Percentiles rank a stretch among this genome's conserved stretches.
phyloP scores from a whole-genome alignment of 2,113 vertebrate genomes.

The Seriola rivoliana region DNA sequence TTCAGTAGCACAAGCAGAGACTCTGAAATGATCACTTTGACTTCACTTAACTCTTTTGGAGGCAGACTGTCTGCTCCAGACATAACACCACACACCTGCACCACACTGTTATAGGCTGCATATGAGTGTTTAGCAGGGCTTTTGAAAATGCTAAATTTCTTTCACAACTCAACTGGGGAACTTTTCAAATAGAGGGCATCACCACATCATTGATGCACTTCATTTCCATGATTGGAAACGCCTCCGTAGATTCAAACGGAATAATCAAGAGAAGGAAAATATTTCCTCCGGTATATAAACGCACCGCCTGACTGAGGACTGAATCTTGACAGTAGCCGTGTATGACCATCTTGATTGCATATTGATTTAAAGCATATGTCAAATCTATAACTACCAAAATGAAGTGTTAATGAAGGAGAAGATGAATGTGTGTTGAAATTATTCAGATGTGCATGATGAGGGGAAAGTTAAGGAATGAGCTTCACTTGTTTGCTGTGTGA shows the following conservation, averaged over 20 bases:
- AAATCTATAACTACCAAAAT: conserved; percentile 30
- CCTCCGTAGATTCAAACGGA: conserved; percentile 22
- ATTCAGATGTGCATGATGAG: conserved; percentile 30
- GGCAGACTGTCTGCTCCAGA: no score
- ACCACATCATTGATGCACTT: conserved; percentile 1
- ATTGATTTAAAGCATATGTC: conserved; percentile 29
- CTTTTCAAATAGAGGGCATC: conserved; percentile 43
- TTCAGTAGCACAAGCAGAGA: background rate
- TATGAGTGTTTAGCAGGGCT: background rate
- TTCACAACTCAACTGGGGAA: conserved; percentile 7
- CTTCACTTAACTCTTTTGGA: background rate
- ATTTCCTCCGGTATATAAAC: conserved; percentile 29
- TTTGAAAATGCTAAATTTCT: conserved; percentile 27
- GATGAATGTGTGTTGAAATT: conserved; percentile 21
- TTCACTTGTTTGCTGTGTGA: conserved; percentile 17
- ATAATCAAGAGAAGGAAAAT: conserved; percentile 35
- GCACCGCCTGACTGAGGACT: conserved; percentile 1
- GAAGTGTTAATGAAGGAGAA: conserved; percentile 24
- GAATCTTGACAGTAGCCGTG: background rate
- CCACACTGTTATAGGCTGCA: background rate
- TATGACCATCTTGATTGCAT: conserved; percentile 27
- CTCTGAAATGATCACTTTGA: background rate
- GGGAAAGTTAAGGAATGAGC: conserved; percentile 12
- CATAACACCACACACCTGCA: conserved; percentile 5
- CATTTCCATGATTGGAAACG: conserved; percentile 40